A percentile compares a stretch with the other conserved stretches of the same genome.
These are phyloP conservation scores for Melopsittacus undulatus DNA, from an alignment of 2,797 vertebrate genomes.

Conservation along the genomic window DNA sequence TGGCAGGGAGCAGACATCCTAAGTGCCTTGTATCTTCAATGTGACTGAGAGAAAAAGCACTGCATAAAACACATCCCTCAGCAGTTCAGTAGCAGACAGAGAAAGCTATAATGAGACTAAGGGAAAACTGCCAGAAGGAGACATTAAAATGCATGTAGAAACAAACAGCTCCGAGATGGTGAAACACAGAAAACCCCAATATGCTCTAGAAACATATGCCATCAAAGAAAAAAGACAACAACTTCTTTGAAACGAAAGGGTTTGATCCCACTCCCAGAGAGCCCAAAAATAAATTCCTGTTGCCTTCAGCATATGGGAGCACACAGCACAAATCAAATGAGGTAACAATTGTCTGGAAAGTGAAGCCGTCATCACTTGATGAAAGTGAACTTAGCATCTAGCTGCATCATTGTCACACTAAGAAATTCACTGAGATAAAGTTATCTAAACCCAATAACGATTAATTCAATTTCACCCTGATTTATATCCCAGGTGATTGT, in stretches of 20 bases:
- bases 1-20: background rate
- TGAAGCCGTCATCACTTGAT: background rate
- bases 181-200: background rate
- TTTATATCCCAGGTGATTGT: background rate
- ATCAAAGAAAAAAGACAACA: background rate
- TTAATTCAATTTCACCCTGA: background rate
- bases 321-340: background rate
- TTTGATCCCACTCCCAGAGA: background rate
- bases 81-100: background rate
- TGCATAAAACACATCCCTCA: background rate
- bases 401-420: background rate
- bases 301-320: background rate
- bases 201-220: background rate
- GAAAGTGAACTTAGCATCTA: background rate
- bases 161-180: background rate
- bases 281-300: background rate
- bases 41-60: background rate
- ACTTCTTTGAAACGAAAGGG: background rate
- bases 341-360: background rate
- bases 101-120: background rate
- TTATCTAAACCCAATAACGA: background rate
- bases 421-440: background rate
- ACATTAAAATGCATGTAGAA: background rate
- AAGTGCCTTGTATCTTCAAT: background rate
- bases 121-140: background rate